These are phyloP conservation scores for Holacanthella duospinosa DNA, from an alignment of 2,888 invertebrate genomes.

Conservation along the genomic window DNA sequence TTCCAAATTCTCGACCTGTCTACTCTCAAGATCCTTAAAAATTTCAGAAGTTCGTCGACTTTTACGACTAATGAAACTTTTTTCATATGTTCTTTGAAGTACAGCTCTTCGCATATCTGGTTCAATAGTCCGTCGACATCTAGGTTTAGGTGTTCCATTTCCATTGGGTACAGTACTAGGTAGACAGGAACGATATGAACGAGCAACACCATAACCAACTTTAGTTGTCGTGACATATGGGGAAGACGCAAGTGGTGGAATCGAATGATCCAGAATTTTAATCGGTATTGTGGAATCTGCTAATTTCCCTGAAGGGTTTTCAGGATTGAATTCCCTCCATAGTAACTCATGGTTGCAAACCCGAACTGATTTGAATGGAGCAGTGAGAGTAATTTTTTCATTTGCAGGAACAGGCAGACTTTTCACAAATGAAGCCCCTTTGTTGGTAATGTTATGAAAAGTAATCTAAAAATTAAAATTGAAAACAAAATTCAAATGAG, in stretches of 20 bases:
- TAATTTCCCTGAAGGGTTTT: too few relatives aligned
- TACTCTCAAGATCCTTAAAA: too few relatives aligned
- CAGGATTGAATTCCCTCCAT: slow-evolving; percentile 7
- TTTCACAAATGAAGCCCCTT: slow-evolving; percentile 4
- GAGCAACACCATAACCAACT: too few relatives aligned
- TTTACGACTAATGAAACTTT: slow-evolving; percentile 4
- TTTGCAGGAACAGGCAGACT: too few relatives aligned
- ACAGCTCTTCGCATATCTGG: slow-evolving; percentile 8
- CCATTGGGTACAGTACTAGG: neutral
- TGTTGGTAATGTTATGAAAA: slow-evolving; percentile 8
- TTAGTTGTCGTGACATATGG: too few relatives aligned
- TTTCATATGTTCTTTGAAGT: slow-evolving; percentile 2
- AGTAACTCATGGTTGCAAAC: slow-evolving; percentile 7
- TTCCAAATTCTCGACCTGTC: too few relatives aligned
- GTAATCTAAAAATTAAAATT: slow-evolving; percentile 7
- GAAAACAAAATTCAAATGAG: neutral
- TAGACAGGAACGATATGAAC: too few relatives aligned
- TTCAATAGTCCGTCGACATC: slow-evolving; percentile 3
- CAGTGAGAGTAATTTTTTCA: neutral
- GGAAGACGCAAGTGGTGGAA: too few relatives aligned
- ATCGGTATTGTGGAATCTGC: too few relatives aligned
- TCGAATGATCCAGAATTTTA: too few relatives aligned
- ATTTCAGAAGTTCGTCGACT: neutral
- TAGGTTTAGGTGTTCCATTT: neutral
- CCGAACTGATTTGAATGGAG: slow-evolving; percentile 1